These are phyloP conservation scores for Chelonus insularis DNA, from an alignment of 1,140 invertebrate species.

Conservation along the genomic window DNA sequence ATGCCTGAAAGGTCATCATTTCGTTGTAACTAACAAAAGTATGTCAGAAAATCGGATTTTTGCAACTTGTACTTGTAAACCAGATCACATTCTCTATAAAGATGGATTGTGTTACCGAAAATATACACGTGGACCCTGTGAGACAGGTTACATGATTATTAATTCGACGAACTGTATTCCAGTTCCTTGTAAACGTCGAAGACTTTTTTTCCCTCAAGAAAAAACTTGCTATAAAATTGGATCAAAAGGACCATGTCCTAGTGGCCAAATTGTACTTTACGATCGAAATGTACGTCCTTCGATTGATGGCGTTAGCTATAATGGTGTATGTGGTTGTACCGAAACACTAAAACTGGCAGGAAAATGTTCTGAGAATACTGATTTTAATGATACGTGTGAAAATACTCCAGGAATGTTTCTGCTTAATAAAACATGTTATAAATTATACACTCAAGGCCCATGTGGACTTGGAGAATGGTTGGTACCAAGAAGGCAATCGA, in stretches of 20 bases:
- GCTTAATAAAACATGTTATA: constrained; percentile 69
- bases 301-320: constrained; percentile 78
- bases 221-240: constrained; percentile 76
- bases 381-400: constrained; percentile 56
- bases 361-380: constrained; percentile 42
- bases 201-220: constrained; percentile 73
- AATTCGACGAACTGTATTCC: constrained; percentile 64
- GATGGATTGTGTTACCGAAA: constrained; percentile 74
- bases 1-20: constrained; percentile 71
- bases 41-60: constrained; percentile 42
- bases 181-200: constrained; percentile 71
- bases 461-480: constrained; percentile 76
- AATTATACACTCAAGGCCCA: constrained; percentile 73
- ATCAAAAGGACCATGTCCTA: constrained; percentile 70
- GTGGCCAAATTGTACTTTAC: constrained; percentile 73
- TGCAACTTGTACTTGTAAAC: constrained; percentile 70
- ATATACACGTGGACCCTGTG: constrained; percentile 77
- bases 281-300: constrained; percentile 75
- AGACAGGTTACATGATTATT: constrained; percentile 66
- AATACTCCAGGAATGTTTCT: constrained; percentile 65
- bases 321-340: constrained; percentile 75
- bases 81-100: constrained; percentile 68
- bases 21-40: constrained; percentile 57
- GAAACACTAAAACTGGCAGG: constrained; percentile 45
- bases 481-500: constrained; percentile 57